A percentile compares a stretch with the other conserved stretches of the same genome.
Evolutionary conservation across 1,140 invertebrate genomes (phyloP).

Genomic region (Pinna nobilis): DNA sequence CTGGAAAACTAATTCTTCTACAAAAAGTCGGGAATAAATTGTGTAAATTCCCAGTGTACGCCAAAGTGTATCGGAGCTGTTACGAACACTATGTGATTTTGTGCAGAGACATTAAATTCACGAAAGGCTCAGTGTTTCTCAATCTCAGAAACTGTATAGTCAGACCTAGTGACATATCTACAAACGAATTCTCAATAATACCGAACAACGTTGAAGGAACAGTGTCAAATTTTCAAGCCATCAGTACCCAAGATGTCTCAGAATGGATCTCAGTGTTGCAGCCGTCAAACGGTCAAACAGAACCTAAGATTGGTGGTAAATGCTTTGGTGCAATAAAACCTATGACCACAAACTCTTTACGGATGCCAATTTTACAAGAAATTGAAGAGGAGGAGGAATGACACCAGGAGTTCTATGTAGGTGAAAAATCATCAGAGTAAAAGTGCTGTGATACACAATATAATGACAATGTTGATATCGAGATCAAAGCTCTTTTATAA

Average conservation of each 20-base stretch:
- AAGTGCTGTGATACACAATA: too few species aligned
- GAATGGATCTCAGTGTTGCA: constrained; percentile 24
- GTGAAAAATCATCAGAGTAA: too few species aligned
- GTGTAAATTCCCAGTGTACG: constrained; percentile 20
- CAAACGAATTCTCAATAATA: constrained; percentile 21
- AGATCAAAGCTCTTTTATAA: too few species aligned
- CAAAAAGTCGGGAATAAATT: constrained; percentile 8
- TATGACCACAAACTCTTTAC: too few species aligned
- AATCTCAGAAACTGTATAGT: constrained; percentile 36
- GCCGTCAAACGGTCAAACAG: too few species aligned
- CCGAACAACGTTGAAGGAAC: constrained; percentile 32
- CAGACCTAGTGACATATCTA: constrained; percentile 8
- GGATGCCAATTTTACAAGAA: too few species aligned
- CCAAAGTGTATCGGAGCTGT: constrained; percentile 32
- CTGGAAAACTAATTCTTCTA: constrained; percentile 26
- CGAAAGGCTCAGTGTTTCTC: constrained; percentile 27
- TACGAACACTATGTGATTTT: constrained; percentile 41
- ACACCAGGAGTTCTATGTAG: too few species aligned
- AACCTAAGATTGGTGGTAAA: too few species aligned
- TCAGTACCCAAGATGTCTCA: not conserved
- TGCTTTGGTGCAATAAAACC: too few species aligned
- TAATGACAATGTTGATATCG: too few species aligned
- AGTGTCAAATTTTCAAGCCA: constrained; percentile 16
- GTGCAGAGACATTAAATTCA: constrained; percentile 29
- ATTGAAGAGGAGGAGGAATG: too few species aligned